Evolutionary conservation across 1,140 invertebrate species (phyloP).

Genomic region (Sitobion miscanthi): DNA sequence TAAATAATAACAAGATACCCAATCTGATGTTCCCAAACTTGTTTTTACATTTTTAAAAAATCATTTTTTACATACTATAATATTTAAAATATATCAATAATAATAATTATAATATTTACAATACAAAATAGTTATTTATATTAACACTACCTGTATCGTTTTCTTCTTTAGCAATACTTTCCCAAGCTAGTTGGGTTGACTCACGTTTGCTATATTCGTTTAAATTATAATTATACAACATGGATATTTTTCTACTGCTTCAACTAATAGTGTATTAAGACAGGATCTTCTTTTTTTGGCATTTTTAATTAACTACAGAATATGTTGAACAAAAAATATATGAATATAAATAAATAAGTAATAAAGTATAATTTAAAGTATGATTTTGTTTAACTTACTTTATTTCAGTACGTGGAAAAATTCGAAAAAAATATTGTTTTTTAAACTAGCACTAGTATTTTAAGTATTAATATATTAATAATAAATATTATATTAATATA

Average conservation of each 20-base stretch:
- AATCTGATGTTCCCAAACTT: too few relatives aligned
- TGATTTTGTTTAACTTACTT: conserved; percentile 10
- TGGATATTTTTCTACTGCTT: conserved; percentile 9
- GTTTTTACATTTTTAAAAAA: too few relatives aligned
- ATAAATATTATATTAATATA: background rate
- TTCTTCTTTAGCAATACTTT: background rate
- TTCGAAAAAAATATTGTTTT: background rate
- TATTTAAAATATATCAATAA: too few relatives aligned
- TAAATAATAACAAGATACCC: too few relatives aligned
- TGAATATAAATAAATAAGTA: background rate
- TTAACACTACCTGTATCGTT: too few relatives aligned
- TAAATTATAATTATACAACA: conserved; percentile 9
- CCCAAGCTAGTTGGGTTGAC: conserved; percentile 12
- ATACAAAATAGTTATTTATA: too few relatives aligned
- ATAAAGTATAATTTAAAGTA: background rate
- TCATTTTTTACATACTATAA: too few relatives aligned
- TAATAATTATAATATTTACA: too few relatives aligned
- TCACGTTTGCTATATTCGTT: background rate
- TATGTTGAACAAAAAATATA: background rate
- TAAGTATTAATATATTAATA: background rate
- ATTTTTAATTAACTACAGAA: conserved; percentile 17
- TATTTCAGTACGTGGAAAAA: background rate
- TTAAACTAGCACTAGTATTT: background rate
- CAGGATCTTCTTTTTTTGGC: background rate
- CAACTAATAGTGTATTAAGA: conserved; percentile 6